phyloP scores from a whole-genome alignment of 2,888 invertebrate species.

The Cantharis rustica region DNA sequence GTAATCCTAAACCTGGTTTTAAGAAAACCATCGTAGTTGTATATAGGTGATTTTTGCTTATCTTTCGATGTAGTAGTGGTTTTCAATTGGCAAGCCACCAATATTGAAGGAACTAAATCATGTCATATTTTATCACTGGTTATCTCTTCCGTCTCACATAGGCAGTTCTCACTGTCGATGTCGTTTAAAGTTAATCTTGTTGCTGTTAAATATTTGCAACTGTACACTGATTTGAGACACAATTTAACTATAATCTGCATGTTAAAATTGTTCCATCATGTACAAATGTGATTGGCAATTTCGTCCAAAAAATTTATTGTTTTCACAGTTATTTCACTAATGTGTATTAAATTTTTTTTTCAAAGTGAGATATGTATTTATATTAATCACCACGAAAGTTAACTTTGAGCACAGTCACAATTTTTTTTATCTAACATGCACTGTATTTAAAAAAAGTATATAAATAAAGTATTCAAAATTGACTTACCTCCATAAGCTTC shows the following conservation, averaged over 20 bases:
- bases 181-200: not conserved
- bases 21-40: not conserved
- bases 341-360: not conserved
- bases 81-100: not conserved
- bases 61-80: not conserved
- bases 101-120: not conserved
- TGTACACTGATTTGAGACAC: not conserved
- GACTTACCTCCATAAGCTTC: slow-evolving; percentile 38
- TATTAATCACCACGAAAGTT: not conserved
- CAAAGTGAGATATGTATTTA: not conserved
- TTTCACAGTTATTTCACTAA: not conserved
- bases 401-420: slow-evolving; percentile 13
- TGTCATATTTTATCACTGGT: not conserved
- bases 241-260: not conserved
- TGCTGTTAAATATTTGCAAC: not conserved
- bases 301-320: not conserved
- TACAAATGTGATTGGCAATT: not conserved
- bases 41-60: not conserved
- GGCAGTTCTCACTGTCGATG: not conserved
- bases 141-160: too few species aligned
- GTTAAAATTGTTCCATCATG: not conserved
- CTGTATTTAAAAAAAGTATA: not conserved
- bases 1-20: not conserved
- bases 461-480: not conserved
- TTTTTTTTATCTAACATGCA: slow-evolving; percentile 1